A percentile compares a stretch with the other conserved stretches of the same genome.
Conservation (phyloP, 2,888 invertebrate species). For the Serrognathus titanus region DNA sequence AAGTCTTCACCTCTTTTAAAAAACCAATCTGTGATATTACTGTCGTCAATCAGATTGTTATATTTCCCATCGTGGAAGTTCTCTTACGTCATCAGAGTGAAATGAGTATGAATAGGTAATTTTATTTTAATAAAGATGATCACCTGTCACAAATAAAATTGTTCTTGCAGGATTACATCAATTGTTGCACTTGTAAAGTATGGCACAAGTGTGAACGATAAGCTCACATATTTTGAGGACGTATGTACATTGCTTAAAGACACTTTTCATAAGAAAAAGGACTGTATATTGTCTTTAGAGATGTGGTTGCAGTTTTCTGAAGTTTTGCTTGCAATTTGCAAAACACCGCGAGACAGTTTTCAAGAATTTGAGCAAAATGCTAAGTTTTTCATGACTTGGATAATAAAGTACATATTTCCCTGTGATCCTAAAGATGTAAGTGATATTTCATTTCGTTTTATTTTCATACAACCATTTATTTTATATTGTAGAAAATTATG, state of each 20-base stretch:
- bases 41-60: constrained; percentile 13
- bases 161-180: constrained; percentile 9
- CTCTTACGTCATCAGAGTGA: no score
- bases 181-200: constrained; percentile 3
- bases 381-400: constrained; percentile 11
- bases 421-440: constrained; percentile 9
- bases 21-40: constrained; percentile 10
- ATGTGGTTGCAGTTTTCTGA: constrained; percentile 13
- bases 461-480: not conserved
- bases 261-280: not conserved
- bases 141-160: not conserved
- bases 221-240: constrained; percentile 10
- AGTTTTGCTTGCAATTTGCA: constrained; percentile 11
- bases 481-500: constrained; percentile 6
- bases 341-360: constrained; percentile 13
- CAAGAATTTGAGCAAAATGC: constrained; percentile 6
- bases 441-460: not conserved
- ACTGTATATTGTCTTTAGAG: constrained; percentile 2
- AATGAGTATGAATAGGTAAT: not conserved
- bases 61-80: constrained; percentile 7
- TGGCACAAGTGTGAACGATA: constrained; percentile 7
- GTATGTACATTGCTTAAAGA: constrained; percentile 10
- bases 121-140: not conserved
- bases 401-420: constrained; percentile 4
- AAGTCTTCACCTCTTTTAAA: constrained; percentile 9